phyloP scores from a whole-genome alignment of 2,888 invertebrate genomes.

The Metellina segmentata region DNA sequence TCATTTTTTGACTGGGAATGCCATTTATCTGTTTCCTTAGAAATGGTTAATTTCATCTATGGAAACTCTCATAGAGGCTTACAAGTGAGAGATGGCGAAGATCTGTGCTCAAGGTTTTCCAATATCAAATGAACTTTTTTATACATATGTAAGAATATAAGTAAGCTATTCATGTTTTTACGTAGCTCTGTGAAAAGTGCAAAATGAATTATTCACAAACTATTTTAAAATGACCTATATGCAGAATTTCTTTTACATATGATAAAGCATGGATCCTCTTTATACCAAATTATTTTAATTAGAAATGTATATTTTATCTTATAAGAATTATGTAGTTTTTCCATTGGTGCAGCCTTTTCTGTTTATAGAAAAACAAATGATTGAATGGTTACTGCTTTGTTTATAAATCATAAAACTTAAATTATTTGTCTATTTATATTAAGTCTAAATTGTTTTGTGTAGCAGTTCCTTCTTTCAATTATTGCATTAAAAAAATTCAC shows the following conservation, averaged over 20 bases:
- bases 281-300: constrained; percentile 3
- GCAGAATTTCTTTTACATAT: constrained; percentile 30
- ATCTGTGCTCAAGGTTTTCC: constrained; percentile 72
- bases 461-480: constrained; percentile 40
- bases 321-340: constrained; percentile 32
- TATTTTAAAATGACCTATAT: constrained; percentile 37
- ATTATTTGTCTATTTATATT: constrained; percentile 65
- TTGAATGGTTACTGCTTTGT: constrained; percentile 20
- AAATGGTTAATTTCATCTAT: constrained; percentile 32
- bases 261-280: constrained; percentile 18
- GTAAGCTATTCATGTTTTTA: constrained; percentile 60
- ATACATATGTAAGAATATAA: constrained; percentile 38
- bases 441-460: constrained; percentile 45
- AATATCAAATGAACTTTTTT: constrained; percentile 65
- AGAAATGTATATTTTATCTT: constrained; percentile 35
- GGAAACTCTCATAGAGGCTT: constrained; percentile 46
- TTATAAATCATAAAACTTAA: constrained; percentile 45
- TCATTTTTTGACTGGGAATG: constrained; percentile 74
- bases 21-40: constrained; percentile 33
- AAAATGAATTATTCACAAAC: constrained; percentile 42
- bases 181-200: constrained; percentile 49
- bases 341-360: neutral
- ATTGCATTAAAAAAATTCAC: constrained; percentile 11
- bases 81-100: constrained; percentile 34
- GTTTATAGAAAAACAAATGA: neutral